Evolutionary conservation across 2,888 invertebrate genomes (phyloP), one percentile per base, ranked within the genome.

Genomic region (Ganaspis brasiliensis): DNA sequence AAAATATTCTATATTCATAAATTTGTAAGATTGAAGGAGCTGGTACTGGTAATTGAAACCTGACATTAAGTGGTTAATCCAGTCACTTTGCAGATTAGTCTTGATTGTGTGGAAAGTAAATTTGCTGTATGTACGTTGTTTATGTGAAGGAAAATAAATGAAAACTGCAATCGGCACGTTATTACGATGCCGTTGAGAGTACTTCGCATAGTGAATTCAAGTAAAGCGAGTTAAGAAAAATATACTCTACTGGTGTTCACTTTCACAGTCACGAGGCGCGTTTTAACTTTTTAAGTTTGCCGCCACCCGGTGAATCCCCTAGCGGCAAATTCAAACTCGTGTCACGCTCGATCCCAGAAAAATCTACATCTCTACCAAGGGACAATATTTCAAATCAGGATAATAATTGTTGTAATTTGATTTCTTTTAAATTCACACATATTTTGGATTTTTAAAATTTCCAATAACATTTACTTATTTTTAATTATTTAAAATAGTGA

Each of bases 131-230:
- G 63, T 12, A 57, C 8, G n/a, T 19, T 35, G 19, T 12, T 63
- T 63, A 19, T 37, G 61, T 19, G 61, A 37, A 35, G 61, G 63
- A n/a, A 45, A 67, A 24, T 40, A 67, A 67, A 67, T 67, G n/a
- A 67, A 67, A 67, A 67, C 40, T 40, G 40, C 21, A 45, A 14
- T 45, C 40, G 24, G 14, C 24, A 67, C 40, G 40, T 63, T 24
- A 21, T 45, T 63, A 63, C 57, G 35, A 70, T 19, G 63, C n/a
- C 26, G 40, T 67, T 26, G 77, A 73, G 40, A 74, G 70, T 71
- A 40, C 40, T 45, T 67, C 35, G 59, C 24, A 35, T 59, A 55
- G 63, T 63, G 55, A 70, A 71, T 63, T 37, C 21, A 40, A 40
- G 63, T 24, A 24, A 14, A 21, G 4, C 14, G 24, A 67, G 24